Evolutionary conservation across 2,797 vertebrate genomes (phyloP).

Genomic region (Gambelia wislizenii): DNA sequence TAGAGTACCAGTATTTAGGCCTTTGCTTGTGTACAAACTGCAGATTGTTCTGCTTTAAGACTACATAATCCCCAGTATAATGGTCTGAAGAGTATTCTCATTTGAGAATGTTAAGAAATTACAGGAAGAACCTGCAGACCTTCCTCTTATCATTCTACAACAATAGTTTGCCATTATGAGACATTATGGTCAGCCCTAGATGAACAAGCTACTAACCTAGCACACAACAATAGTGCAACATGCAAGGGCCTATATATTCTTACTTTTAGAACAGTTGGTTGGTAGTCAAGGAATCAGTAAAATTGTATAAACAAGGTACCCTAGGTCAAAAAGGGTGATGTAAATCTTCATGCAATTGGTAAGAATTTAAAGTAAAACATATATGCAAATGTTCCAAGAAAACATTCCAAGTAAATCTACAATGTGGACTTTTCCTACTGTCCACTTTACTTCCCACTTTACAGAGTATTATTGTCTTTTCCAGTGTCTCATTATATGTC

Average conservation of each 20-base stretch:
- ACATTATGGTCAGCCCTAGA: neutral
- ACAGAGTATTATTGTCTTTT: too few relatives aligned
- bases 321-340: neutral
- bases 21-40: neutral
- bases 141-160: neutral
- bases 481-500: too few relatives aligned
- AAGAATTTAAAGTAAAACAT: neutral
- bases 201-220: neutral
- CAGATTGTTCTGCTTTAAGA: neutral
- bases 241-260: neutral
- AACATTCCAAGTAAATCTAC: neutral
- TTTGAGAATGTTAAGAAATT: neutral
- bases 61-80: neutral
- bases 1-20: too few relatives aligned
- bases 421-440: too few relatives aligned
- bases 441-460: too few relatives aligned
- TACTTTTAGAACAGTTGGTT: neutral
- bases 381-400: neutral
- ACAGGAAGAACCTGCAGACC: neutral
- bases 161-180: neutral
- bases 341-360: neutral
- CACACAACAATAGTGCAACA: neutral
- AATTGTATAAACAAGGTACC: neutral
- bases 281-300: neutral
- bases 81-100: neutral